Evolutionary conservation across 2,888 invertebrate species (phyloP), one percentile per base, ranked within the genome.

Genomic region (Pollenia amentaria): DNA sequence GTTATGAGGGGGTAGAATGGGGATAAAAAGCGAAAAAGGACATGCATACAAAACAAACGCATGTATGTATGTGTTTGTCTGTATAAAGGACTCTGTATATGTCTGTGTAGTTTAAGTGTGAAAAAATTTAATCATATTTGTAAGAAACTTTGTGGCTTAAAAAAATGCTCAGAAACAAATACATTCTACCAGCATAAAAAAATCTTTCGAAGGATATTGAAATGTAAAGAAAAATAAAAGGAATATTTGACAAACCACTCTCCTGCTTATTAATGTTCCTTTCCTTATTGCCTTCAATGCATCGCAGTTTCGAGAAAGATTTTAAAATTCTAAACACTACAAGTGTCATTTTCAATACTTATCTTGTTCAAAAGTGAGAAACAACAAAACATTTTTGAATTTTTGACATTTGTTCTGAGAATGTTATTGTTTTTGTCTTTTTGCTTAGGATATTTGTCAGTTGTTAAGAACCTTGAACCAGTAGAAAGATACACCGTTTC

Each of bases 311-410:
- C 51, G 1, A 62, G 16, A 60, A 70, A 67, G 85, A 89, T 90
- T 92, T 91, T 92, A 91, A 92, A 92, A 91, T 91, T 91, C 91
- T 88, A 85, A 90, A 88, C 91, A 91, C 89, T 90, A 89, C 89
- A 75, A 85, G 90, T 91, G 89, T 91, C 91, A 89, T 86, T 91
- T 89, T 88, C 90, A 89, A 89, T 85, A 84, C 87, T 88, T 87
- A 81, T 81, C 72, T 77, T 60, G 21, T 84, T 67, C 44, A 21
- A 51, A 72, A 67, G 12, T 51, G 9, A 40, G 10, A 57, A 53
- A 40, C 16, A 8, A 29, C 38, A 42, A 53, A 42, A n/a, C 38
- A 46, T 60, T 44, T n/a, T 72, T 14, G 38, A 67, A 70, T 77
- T 78, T 81, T 78, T 85, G 81, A 67, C 67, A 73, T 73, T 72